Percentiles rank a stretch among this genome's conserved stretches.
Evolutionary conservation across 2,113 vertebrate genomes (phyloP).

Genomic region (Perognathus longimembris): DNA sequence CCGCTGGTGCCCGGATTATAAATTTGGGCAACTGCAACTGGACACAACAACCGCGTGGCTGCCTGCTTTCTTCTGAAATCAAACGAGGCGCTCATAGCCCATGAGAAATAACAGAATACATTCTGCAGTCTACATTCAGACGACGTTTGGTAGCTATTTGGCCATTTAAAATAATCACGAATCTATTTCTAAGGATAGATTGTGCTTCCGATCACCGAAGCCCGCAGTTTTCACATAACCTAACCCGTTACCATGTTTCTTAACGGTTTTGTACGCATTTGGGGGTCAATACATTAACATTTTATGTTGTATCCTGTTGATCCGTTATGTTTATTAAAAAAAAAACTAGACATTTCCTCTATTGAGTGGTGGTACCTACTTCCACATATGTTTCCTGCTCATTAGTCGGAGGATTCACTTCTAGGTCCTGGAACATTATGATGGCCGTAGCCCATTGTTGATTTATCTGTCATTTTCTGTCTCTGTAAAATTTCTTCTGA

Average conservation of each 20-base stretch:
- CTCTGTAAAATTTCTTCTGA: neutral
- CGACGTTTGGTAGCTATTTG: neutral
- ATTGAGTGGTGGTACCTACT: neutral
- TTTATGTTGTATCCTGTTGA: neutral
- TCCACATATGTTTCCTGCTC: neutral
- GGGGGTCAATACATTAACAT: neutral
- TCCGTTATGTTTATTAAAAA: neutral
- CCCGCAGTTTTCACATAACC: neutral
- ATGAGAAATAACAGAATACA: neutral
- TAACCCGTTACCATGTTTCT: neutral
- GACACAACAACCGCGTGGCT: neutral
- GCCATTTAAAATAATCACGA: neutral
- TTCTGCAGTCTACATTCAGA: neutral
- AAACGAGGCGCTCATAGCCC: neutral
- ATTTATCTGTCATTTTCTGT: neutral
- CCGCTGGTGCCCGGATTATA: conserved; percentile 4
- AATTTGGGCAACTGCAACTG: neutral
- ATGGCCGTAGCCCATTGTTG: neutral
- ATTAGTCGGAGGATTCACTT: neutral
- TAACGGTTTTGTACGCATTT: neutral
- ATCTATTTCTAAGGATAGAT: neutral
- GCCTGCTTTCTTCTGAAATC: neutral
- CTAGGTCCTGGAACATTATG: neutral
- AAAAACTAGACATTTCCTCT: neutral
- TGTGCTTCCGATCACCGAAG: neutral